Conservation (phyloP, 1,140 invertebrate species). For the Copidosoma floridanum region DNA sequence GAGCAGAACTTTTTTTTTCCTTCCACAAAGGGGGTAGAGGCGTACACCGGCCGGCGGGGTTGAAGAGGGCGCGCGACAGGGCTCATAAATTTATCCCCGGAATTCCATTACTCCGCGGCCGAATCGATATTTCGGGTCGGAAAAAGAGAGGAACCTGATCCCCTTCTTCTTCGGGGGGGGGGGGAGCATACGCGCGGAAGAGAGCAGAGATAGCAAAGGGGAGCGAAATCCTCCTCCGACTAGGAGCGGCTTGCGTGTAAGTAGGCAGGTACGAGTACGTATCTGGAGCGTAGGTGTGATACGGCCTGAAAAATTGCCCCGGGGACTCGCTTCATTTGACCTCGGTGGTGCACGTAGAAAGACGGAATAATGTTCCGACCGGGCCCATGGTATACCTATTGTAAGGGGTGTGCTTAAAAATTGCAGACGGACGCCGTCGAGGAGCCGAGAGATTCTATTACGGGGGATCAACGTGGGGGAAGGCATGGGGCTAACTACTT, state of each 20-base stretch:
- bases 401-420: no score
- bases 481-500: no score
- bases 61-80: conserved; percentile 17
- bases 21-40: background rate
- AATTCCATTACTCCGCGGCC: conserved; percentile 44
- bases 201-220: background rate
- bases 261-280: background rate
- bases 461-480: no score
- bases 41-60: background rate
- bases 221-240: background rate
- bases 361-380: no score
- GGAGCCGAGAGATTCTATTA: no score
- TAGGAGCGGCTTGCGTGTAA: background rate
- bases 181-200: conserved; percentile 8
- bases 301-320: conserved; percentile 21
- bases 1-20: no score
- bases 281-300: no score
- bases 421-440: no score
- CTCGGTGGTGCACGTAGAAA: no score
- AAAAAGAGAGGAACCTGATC: conserved; percentile 29
- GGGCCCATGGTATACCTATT: no score
- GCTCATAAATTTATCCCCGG: conserved; percentile 46
- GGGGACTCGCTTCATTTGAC: conserved; percentile 22
- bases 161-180: background rate
- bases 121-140: conserved; percentile 43